Base-by-base conservation (phyloP, 2,113 vertebrate genomes). In the Myotis lucifugus region DNA sequence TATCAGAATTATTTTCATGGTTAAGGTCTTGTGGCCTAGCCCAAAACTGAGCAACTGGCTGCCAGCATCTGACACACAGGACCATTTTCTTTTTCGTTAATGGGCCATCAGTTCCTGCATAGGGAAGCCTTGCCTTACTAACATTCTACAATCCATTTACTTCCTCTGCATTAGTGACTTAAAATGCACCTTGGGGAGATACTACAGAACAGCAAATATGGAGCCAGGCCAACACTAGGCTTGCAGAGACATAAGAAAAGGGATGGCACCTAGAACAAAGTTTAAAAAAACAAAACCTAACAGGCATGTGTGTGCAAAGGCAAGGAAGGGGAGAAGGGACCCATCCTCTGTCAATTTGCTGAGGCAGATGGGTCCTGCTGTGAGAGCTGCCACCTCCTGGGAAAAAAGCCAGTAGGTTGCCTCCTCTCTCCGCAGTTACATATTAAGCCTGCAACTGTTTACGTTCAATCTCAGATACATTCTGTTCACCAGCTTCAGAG, bases 401-500 rank as follows among this genome's bases (percentile, higher is more conserved):
- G 96, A 96, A 91, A 95, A 94, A 86, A 96, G 95, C 95, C 96
- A 96, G 94, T 69, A 91, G 96, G 95, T 91, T 94, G 97, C 95
- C 91, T 96, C 91, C 86, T 87, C 94, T 97, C 96, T 89, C 96
- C 86, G 85, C 83, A 0, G 97, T 85, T 96, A 91, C 96, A 95
- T 90, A 98, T 97, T 98, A 98, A 96, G 96, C 74, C 92, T 95
- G 95, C 88, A 95, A 96, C 96, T 97, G 97, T 97, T 96, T 96
- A 94, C 74, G 3, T 84, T 97, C 97, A 96, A 94, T 96, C 95
- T 97, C 93, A 93, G 94, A 96, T 95, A 94, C 95, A 97, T 85
- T 96, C 95, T 97, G 96, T 85, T 97, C 96, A 77, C 88, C 90
- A 95, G 94, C 91, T 42, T 93, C 96, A 81, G 96, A 93, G 96